Percentiles rank a stretch among this genome's conserved stretches.
phyloP scores from a whole-genome alignment of 2,113 vertebrate genomes.

The Neogale vison region DNA sequence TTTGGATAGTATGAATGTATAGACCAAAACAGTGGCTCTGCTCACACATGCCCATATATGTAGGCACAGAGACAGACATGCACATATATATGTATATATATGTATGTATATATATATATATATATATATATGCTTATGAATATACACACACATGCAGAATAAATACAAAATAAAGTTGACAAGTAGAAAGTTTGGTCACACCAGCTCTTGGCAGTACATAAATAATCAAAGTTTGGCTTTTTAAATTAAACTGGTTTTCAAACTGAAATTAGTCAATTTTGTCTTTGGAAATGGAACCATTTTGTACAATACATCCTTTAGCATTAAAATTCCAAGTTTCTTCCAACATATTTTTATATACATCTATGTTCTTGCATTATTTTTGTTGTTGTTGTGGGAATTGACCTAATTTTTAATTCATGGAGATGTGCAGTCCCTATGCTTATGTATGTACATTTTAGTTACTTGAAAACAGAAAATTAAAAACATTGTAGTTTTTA shows the following conservation, averaged over 20 bases:
- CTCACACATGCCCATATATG: neutral
- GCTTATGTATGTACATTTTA: neutral
- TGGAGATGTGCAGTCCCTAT: neutral
- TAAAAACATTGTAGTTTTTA: neutral
- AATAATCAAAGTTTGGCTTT: neutral
- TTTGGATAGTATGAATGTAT: neutral
- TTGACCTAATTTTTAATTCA: conserved; percentile 23
- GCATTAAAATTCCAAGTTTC: neutral
- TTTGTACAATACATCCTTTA: neutral
- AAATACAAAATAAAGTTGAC: neutral
- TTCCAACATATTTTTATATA: neutral
- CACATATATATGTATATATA: neutral
- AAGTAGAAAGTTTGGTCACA: neutral
- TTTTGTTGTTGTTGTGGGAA: neutral
- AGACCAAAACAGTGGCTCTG: neutral
- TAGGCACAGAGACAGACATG: neutral
- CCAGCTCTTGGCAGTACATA: neutral
- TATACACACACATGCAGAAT: neutral
- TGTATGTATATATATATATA: too few relatives aligned
- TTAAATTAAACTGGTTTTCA: conserved; percentile 37
- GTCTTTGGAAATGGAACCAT: neutral
- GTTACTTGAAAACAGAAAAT: neutral
- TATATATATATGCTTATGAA: neutral
- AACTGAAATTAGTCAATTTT: conserved; percentile 1
- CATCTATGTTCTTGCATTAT: neutral